phyloP scores from a whole-genome alignment of 2,113 vertebrate genomes.

The Megatriorchis doriae region DNA sequence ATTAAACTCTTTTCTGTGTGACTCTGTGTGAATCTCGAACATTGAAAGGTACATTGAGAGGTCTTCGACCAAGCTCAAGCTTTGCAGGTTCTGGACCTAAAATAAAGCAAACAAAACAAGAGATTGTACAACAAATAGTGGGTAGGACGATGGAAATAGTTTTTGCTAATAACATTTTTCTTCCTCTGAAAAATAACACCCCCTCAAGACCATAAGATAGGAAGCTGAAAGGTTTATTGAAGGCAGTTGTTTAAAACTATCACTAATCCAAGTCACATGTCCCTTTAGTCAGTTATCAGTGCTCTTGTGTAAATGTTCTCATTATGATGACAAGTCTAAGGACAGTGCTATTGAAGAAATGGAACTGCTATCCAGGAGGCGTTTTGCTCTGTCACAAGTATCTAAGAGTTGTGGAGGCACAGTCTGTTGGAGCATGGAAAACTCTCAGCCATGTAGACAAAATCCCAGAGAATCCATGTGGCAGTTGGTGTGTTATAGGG shows the following conservation, averaged over 20 bases:
- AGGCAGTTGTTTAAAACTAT: not conserved
- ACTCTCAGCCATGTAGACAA: not conserved
- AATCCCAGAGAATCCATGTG: not conserved
- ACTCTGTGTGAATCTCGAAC: not conserved
- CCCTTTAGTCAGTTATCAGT: not conserved
- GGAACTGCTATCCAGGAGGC: not conserved
- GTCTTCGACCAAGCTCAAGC: not conserved
- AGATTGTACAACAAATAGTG: not conserved
- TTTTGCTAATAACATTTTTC: not conserved
- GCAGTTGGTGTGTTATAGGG: rapidly evolving
- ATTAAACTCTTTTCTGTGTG: not conserved
- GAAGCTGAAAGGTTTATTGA: not conserved
- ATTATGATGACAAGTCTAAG: not conserved
- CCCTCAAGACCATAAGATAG: not conserved
- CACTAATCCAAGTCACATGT: not conserved
- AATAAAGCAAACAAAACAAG: not conserved
- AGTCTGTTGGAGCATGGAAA: not conserved
- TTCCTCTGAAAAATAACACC: not conserved
- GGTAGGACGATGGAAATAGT: not conserved
- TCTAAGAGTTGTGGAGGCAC: not conserved
- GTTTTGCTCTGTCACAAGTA: not conserved
- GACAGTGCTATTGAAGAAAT: not conserved
- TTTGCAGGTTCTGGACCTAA: not conserved
- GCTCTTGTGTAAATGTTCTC: not conserved
- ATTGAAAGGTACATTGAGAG: not conserved